A percentile compares a stretch with the other conserved stretches of the same genome.
Conservation (phyloP, 92 coral and sea anemone species). For the Zoanthus solanderi region DNA sequence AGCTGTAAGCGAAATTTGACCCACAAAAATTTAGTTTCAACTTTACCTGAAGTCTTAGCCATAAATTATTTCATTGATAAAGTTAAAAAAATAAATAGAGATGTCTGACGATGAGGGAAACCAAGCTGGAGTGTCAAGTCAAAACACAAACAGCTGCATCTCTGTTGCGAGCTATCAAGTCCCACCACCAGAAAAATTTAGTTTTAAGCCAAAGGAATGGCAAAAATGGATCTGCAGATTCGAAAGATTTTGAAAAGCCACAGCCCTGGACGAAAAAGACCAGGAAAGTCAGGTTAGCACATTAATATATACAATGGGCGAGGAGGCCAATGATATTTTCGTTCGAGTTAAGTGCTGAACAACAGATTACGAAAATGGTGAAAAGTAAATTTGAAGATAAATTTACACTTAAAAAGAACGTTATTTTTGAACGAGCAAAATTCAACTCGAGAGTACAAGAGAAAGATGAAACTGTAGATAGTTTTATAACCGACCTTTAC, state of each 20-base stretch:
- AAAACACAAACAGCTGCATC: no score
- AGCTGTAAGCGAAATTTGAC: no score
- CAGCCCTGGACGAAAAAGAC: constrained; percentile 48
- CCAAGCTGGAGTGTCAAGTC: no score
- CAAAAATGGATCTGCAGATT: constrained; percentile 56
- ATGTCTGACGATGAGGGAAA: no score
- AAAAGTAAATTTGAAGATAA: neutral
- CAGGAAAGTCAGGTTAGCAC: constrained; percentile 55
- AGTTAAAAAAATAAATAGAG: no score
- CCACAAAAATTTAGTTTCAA: no score
- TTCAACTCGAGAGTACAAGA: constrained; percentile 49
- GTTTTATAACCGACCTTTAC: constrained; percentile 36
- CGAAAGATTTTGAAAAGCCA: constrained; percentile 59
- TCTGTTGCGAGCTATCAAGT: neutral
- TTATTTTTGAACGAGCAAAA: constrained; percentile 3
- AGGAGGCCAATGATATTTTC: constrained; percentile 61
- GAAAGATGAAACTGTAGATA: constrained; percentile 39
- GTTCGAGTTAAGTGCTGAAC: constrained; percentile 31
- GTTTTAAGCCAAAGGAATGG: constrained; percentile 66
- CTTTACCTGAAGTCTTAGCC: no score
- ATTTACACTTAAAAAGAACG: neutral
- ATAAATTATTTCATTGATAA: no score
- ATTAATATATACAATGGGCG: constrained; percentile 47
- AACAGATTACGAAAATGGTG: constrained; percentile 39
- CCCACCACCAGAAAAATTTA: neutral